Evolutionary conservation across 1,140 invertebrate species (phyloP), one percentile per base, ranked within the genome.

Genomic region (Drosophila parabipectinata): DNA sequence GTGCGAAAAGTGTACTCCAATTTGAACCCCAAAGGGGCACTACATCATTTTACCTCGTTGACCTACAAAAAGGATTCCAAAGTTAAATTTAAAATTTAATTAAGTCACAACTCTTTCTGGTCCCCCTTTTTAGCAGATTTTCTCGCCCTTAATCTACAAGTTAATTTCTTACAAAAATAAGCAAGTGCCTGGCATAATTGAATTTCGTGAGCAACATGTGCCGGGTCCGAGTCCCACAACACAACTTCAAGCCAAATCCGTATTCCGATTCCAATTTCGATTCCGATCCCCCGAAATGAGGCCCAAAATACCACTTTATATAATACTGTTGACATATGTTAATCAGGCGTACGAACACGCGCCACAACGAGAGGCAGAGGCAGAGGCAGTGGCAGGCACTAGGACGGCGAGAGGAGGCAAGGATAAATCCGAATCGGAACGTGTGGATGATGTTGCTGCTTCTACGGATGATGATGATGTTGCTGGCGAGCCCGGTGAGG

Each of bases 311-410:
- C 79, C 83, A 88, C 84, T 88, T 88, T 88, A 88, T 88, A 83
- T 88, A 85, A 90, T 89, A 89, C 89, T 91, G 89, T 91, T 91
- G 89, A 91, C 90, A 91, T 91, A 91, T 91, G 90, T 91, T 91
- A 91, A 91, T 91, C 85, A 91, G 89, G 85, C 89, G 82, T 68
- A 91, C 85, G 90, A 85, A 83, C 83, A 87, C 83, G 78, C 83
- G 83, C 53, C 77, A 56, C 66, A 79, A 58, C 41, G 50, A 62
- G 59, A 30, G 30, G 26, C 28, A 15, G 48, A 21, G 34, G 34
- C 10, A 34, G 32, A 1, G 32, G 32, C 32, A 9, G 57, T 21
- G 39, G 45, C n/a, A 28, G 41, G 54, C 39, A 67, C 44, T 44
- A 44, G 48, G 37, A 26, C 55, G 28, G 39, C 21, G 21, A 21